These are phyloP conservation scores for Drosophila tripunctata DNA, from an alignment of 2,888 invertebrate species.

Conservation along the genomic window DNA sequence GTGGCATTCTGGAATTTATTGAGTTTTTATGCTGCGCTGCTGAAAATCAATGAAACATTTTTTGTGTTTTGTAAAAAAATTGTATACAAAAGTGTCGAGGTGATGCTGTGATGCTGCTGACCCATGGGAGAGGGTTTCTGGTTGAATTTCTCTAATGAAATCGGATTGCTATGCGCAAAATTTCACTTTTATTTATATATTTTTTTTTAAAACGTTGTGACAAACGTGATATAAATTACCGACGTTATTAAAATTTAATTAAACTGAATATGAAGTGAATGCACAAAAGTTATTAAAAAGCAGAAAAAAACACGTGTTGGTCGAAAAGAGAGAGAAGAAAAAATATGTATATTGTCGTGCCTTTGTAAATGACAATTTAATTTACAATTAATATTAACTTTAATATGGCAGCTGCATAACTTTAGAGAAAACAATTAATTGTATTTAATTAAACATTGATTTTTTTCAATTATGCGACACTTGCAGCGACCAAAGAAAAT, in stretches of 20 bases:
- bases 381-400: constrained; percentile 22
- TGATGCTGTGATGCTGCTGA: constrained; percentile 10
- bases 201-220: constrained; percentile 5
- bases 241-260: constrained; percentile 59
- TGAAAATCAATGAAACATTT: constrained; percentile 1
- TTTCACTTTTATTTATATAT: constrained; percentile 20
- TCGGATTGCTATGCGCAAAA: constrained; percentile 19
- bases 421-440: constrained; percentile 23
- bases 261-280: constrained; percentile 45
- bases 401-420: constrained; percentile 6
- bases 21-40: neutral
- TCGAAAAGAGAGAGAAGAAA: neutral
- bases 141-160: constrained; percentile 21
- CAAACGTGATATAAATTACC: constrained; percentile 42
- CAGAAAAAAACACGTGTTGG: constrained; percentile 5
- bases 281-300: constrained; percentile 35
- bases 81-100: constrained; percentile 2
- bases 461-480: neutral
- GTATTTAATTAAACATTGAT: constrained; percentile 24
- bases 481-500: neutral
- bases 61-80: neutral
- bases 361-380: constrained; percentile 24
- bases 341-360: constrained; percentile 10
- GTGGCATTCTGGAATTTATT: neutral
- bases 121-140: neutral